A percentile compares a stretch with the other conserved stretches of the same genome.
Evolutionary conservation across 2,113 vertebrate genomes (phyloP).

Genomic region (Chaetorhynchus papuensis): DNA sequence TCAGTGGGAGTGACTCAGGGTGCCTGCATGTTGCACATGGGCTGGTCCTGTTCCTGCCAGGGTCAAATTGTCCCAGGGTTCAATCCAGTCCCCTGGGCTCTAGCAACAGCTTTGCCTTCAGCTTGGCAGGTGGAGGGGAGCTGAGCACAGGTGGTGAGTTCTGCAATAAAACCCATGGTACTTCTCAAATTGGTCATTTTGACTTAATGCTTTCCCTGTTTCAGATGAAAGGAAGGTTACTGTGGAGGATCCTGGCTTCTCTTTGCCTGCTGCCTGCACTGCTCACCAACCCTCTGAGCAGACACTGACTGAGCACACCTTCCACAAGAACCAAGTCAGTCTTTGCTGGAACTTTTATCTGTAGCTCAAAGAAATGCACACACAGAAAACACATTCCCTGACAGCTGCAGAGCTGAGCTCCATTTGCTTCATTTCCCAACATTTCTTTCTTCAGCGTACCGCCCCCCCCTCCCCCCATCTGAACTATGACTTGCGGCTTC

Average conservation of each 20-base stretch:
- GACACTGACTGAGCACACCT: neutral
- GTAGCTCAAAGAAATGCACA: neutral
- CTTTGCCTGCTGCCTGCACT: neutral
- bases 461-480: neutral
- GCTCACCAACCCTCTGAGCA: neutral
- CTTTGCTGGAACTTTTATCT: neutral
- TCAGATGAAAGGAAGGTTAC: neutral
- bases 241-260: neutral
- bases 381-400: neutral
- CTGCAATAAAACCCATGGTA: neutral
- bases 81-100: neutral
- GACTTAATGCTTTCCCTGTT: neutral
- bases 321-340: neutral
- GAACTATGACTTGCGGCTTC: neutral
- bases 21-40: accelerated
- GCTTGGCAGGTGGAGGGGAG: neutral
- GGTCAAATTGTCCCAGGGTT: neutral
- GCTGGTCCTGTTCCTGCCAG: neutral
- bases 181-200: neutral
- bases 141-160: neutral
- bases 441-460: neutral
- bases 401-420: neutral
- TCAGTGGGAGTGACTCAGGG: accelerated
- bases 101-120: neutral
- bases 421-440: neutral